Percentiles rank a stretch among this genome's conserved stretches.
Conservation (phyloP, 2,113 vertebrate genomes). For the Aegotheles bennettii region DNA sequence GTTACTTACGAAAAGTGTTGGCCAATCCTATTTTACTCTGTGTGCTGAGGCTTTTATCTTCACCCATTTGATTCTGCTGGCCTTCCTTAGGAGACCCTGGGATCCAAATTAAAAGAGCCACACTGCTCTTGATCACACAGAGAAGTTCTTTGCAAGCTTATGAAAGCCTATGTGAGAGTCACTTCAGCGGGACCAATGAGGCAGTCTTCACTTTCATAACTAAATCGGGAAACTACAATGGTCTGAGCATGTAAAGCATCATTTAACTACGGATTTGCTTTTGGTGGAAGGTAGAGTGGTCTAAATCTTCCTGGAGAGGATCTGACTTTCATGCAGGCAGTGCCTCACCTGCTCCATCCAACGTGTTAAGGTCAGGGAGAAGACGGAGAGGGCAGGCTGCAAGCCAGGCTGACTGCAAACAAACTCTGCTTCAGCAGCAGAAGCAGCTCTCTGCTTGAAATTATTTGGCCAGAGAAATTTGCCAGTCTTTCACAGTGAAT, state of each 20-base stretch:
- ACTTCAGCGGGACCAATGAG: neutral
- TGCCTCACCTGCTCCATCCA: accelerated
- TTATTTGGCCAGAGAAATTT: neutral
- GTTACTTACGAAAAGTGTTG: neutral
- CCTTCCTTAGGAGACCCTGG: neutral
- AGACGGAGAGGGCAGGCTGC: neutral
- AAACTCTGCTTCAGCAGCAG: neutral
- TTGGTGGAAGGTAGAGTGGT: neutral
- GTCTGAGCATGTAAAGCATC: neutral
- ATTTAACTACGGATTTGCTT: neutral
- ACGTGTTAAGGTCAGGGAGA: neutral
- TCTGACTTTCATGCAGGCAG: neutral
- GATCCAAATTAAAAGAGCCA: neutral
- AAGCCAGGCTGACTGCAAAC: neutral
- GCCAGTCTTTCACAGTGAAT: neutral
- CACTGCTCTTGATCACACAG: neutral
- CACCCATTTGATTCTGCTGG: neutral
- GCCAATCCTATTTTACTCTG: neutral
- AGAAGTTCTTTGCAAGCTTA: neutral
- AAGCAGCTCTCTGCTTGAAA: neutral
- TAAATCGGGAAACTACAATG: neutral
- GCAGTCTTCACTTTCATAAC: neutral
- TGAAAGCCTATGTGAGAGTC: neutral
- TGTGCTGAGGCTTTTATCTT: neutral
- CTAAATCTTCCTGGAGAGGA: neutral